These are phyloP conservation scores for Tribolium madens DNA, from an alignment of 1,140 invertebrate species.

Conservation along the genomic window DNA sequence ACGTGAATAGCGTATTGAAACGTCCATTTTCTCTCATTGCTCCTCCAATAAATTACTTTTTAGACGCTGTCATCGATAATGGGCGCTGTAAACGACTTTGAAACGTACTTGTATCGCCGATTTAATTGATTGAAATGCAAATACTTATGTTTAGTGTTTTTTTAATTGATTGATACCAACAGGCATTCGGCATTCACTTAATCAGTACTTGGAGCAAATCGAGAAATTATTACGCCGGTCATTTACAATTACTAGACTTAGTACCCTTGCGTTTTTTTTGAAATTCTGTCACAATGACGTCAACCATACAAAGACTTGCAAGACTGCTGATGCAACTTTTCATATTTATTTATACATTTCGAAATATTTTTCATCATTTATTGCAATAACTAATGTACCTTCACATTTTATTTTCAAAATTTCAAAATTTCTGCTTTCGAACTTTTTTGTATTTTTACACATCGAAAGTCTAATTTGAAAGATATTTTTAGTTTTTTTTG, in stretches of 20 bases:
- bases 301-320: not conserved
- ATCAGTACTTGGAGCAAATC: not conserved
- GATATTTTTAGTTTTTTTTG: too few species aligned
- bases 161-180: not conserved
- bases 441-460: too few species aligned
- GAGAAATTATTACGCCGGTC: not conserved
- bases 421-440: too few species aligned
- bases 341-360: not conserved
- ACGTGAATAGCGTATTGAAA: slow-evolving; percentile 23
- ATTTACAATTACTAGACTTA: not conserved
- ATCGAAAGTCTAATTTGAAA: too few species aligned
- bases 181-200: not conserved
- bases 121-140: slow-evolving; percentile 24
- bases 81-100: not conserved
- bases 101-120: not conserved
- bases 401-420: too few species aligned
- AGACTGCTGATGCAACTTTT: not conserved
- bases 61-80: slow-evolving; percentile 1
- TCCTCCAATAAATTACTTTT: slow-evolving; percentile 9
- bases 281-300: not conserved
- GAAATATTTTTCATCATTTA: too few species aligned
- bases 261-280: not conserved
- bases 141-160: not conserved
- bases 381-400: too few species aligned
- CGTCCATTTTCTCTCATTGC: slow-evolving; percentile 15